These are phyloP conservation scores for Dermochelys coriacea DNA, from an alignment of 2,797 vertebrate species.

Conservation along the genomic window DNA sequence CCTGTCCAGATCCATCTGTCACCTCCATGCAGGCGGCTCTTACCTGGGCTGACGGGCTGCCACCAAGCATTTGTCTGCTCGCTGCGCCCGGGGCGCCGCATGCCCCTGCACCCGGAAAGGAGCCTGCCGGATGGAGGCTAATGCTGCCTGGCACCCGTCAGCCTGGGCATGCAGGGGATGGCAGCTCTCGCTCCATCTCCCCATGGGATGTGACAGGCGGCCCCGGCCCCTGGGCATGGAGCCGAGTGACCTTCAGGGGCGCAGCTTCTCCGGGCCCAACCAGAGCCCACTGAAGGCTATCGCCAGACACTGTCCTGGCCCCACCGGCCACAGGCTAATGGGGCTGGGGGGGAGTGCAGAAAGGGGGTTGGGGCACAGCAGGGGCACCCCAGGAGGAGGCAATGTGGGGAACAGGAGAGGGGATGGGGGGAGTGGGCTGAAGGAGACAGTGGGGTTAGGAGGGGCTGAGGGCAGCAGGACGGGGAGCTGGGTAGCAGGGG, in stretches of 20 bases:
- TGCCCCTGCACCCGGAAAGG: background rate
- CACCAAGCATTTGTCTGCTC: background rate
- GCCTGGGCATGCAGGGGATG: background rate
- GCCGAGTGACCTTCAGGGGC: background rate
- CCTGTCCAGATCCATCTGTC: conserved; percentile 67
- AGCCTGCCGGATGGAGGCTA: background rate
- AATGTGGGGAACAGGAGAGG: background rate
- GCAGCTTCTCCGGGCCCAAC: background rate
- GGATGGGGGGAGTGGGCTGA: too few relatives aligned
- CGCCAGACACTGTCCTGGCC: background rate
- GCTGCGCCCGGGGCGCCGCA: background rate
- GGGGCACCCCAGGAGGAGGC: background rate
- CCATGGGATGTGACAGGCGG: background rate
- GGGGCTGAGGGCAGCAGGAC: too few relatives aligned
- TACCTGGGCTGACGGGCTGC: conserved; percentile 31
- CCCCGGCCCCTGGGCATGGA: background rate
- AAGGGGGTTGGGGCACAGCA: background rate
- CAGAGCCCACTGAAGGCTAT: background rate
- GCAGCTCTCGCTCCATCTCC: background rate
- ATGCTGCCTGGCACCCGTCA: background rate
- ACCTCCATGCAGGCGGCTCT: conserved; percentile 18
- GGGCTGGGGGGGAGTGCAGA: background rate
- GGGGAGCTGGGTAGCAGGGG: too few relatives aligned
- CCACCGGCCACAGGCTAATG: background rate
- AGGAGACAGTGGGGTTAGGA: too few relatives aligned